Evolutionary conservation across 2,797 vertebrate genomes (phyloP).

Genomic region (Scleropages formosus): DNA sequence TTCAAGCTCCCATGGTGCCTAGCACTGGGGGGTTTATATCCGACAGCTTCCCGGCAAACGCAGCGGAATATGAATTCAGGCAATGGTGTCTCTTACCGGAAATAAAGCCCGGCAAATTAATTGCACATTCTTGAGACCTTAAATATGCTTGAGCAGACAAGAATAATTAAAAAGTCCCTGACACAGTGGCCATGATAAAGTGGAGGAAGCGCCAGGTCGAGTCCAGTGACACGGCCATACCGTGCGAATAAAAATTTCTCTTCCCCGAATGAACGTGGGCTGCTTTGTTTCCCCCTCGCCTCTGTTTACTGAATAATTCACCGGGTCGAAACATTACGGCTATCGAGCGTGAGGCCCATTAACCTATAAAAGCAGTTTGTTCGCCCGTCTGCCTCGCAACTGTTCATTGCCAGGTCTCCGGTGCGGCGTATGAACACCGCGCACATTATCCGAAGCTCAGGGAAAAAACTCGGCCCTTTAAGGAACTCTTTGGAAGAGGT

Average conservation of each 20-base stretch:
- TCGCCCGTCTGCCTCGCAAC: conserved; percentile 7
- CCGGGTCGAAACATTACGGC: conserved; percentile 27
- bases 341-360: conserved; percentile 32
- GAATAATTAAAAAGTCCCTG: conserved; percentile 41
- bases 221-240: conserved; percentile 21
- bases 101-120: conserved; percentile 37
- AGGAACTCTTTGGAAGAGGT: background rate
- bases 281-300: background rate
- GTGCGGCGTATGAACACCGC: background rate
- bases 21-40: no score
- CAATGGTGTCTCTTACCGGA: conserved; percentile 1
- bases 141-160: conserved; percentile 30
- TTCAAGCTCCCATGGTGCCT: conserved; percentile 36
- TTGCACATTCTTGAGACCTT: conserved; percentile 25
- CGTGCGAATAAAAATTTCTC: conserved; percentile 3
- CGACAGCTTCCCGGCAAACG: conserved; percentile 40
- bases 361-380: conserved; percentile 33
- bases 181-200: conserved; percentile 32
- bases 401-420: background rate
- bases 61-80: conserved; percentile 34
- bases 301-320: conserved; percentile 39
- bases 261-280: background rate
- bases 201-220: conserved; percentile 31
- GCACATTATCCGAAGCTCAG: background rate
- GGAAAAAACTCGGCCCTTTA: background rate